A percentile compares a stretch with the other conserved stretches of the same genome.
Conservation (phyloP, 2,888 invertebrate species). For the Melanostoma scalare region DNA sequence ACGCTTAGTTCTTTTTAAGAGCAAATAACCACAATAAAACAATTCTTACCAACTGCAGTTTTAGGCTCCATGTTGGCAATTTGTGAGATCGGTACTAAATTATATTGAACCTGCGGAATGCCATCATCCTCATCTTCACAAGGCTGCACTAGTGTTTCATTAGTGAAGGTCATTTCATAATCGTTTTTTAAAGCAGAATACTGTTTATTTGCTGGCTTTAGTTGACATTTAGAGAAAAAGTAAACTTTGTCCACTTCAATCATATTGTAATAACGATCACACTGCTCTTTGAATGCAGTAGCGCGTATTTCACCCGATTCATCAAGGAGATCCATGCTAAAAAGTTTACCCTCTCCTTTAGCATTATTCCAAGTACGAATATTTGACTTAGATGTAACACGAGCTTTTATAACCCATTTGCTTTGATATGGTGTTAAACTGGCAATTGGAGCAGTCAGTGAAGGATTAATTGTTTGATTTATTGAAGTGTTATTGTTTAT, state of each 20-base stretch:
- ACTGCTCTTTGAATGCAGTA: constrained; percentile 93
- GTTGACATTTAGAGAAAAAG: constrained; percentile 90
- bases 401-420: constrained; percentile 95
- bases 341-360: constrained; percentile 95
- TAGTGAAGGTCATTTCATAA: constrained; percentile 95
- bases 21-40: not conserved
- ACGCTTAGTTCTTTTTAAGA: not conserved
- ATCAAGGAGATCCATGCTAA: constrained; percentile 95
- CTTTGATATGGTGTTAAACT: constrained; percentile 97
- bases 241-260: constrained; percentile 95
- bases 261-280: constrained; percentile 94
- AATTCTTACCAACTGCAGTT: constrained; percentile 86
- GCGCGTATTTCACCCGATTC: constrained; percentile 96
- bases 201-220: constrained; percentile 98
- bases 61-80: constrained; percentile 87
- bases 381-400: constrained; percentile 91
- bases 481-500: constrained; percentile 74
- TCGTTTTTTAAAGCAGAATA: constrained; percentile 93
- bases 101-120: constrained; percentile 90
- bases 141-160: constrained; percentile 87
- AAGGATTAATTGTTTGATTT: constrained; percentile 81
- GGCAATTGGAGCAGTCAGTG: constrained; percentile 86
- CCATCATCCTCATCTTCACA: constrained; percentile 84
- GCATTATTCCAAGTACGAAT: constrained; percentile 96
- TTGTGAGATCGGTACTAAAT: constrained; percentile 89